A percentile compares a stretch with the other conserved stretches of the same genome.
phyloP scores from a whole-genome alignment of 2,797 vertebrate species.

The Thaleichthys pacificus region DNA sequence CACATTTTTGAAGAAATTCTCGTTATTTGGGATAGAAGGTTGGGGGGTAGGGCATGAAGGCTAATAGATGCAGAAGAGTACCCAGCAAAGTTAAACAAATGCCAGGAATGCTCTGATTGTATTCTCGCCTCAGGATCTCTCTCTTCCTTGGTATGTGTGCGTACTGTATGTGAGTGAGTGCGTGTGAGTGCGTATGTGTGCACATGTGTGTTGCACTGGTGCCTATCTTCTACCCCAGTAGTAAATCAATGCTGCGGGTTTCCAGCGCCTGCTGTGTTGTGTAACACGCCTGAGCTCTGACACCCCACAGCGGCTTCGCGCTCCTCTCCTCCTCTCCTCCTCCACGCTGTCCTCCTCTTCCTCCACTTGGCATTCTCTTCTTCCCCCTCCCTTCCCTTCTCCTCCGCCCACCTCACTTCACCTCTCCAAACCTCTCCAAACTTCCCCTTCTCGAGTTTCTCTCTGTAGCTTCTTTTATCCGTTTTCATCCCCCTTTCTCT shows the following conservation, averaged over 20 bases:
- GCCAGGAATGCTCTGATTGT: not conserved
- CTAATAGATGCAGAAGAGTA: conserved; percentile 21
- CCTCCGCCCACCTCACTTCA: conserved; percentile 18
- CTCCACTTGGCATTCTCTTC: not conserved
- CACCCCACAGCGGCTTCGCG: conserved; percentile 1
- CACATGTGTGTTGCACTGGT: not conserved
- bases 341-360: not conserved
- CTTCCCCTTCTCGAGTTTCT: conserved; percentile 7
- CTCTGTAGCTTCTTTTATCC: not conserved
- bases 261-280: conserved; percentile 12
- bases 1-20: conserved; percentile 60
- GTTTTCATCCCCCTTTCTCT: not conserved
- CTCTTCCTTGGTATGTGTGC: not conserved
- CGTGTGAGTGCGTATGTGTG: not conserved
- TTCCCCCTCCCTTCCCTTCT: conserved; percentile 8
- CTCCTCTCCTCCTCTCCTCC: not conserved
- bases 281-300: conserved; percentile 8
- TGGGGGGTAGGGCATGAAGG: conserved; percentile 4
- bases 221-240: not conserved
- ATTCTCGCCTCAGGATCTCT: not conserved
- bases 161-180: not conserved
- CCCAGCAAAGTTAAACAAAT: not conserved
- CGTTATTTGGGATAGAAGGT: conserved; percentile 48
- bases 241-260: conserved; percentile 7
- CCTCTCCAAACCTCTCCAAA: conserved; percentile 10